Evolutionary conservation across 2,888 invertebrate species (phyloP), one percentile per base, ranked within the genome.

Genomic region (Suillia variegata): DNA sequence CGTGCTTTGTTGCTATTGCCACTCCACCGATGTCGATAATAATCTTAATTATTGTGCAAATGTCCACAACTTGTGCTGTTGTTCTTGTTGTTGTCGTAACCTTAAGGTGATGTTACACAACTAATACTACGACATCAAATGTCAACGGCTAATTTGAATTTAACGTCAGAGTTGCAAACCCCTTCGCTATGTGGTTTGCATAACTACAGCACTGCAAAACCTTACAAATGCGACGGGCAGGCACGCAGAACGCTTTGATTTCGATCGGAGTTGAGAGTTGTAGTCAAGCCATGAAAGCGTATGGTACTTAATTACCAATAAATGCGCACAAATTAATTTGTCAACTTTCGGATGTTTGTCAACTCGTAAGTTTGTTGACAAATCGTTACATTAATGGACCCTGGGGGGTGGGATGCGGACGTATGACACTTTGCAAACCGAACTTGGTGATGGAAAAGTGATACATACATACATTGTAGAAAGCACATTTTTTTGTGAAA

Each of bases 291-390:
- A 10, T 26, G 26, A 6, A 26, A 6, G 45, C 45, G 45, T 38
- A 38, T 45, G 45, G 45, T 45, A 45, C 18, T 45, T 45, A 45
- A 56, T 56, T 56, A 70, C 67, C 70, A 64, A 70, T 71, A 68
- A 73, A 71, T 70, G 66, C 64, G 64, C 60, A 70, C 70, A 74
- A 72, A 72, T 75, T 74, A 70, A 73, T 68, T 73, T 75, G 75
- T 75, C 72, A 72, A 75, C 72, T 72, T 58, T 50, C 47, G 45
- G 50, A 13, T 33, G 52, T 58, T 65, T 65, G 64, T 64, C 62
- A 65, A 61, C 54, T 45, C 52, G 20, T 58, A 47, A 60, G 61
- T 66, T 67, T 64, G 54, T 66, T 66, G 63, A 61, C 63, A 61
- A 63, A 58, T 53, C 38, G 58, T 56, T 60, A 70, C 67, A 71